Base-by-base conservation (phyloP, 2,888 invertebrate genomes). In the Cephus pygmeus region DNA sequence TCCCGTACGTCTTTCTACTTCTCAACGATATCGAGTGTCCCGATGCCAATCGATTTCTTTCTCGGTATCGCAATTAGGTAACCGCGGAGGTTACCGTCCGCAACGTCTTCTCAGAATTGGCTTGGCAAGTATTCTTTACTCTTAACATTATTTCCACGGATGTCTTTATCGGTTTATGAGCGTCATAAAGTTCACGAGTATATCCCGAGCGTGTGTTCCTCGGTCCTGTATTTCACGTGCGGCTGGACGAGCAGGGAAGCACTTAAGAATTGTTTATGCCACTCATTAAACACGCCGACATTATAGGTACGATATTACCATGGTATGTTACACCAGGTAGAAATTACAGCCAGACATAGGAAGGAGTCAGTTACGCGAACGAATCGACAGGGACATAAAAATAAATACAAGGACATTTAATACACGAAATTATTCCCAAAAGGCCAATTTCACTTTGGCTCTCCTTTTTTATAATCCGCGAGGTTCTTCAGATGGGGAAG, bases 141-240 rank as follows among this genome's bases (percentile, higher is more conserved):
- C 56, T 56, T 23, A 56, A 23, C 56, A 23, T 56, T 56, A 85
- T 87, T 86, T 86, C 82, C 86, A 87, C 84, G 83, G 83, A 87
- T 86, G 88, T 86, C 89, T 89, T 89, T 88, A 88, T 87, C 88
- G 85, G 82, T 87, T 88, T 88, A 88, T 83, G 89, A 87, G 85
- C 76, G 79, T 85, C 87, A 85, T 88, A 88, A 88, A 88, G 85
- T 85, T 56, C 56, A 56, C 56, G 56, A 56, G 56, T 56, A 56
- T 56, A 86, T 81, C 80, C 31, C 76, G 40, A 79, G 79, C 83
- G 83, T 81, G 83, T 83, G 78, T 82, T 79, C 56, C 79, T 75
- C 78, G 73, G 75, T 73, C 73, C 56, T 76, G 74, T 69, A 56
- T 56, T 56, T 56, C 56, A 56, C 56, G 23, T 56, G 56, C 56